Conservation (phyloP, 2,888 invertebrate species). For the Amphipyra tragopoginis region DNA sequence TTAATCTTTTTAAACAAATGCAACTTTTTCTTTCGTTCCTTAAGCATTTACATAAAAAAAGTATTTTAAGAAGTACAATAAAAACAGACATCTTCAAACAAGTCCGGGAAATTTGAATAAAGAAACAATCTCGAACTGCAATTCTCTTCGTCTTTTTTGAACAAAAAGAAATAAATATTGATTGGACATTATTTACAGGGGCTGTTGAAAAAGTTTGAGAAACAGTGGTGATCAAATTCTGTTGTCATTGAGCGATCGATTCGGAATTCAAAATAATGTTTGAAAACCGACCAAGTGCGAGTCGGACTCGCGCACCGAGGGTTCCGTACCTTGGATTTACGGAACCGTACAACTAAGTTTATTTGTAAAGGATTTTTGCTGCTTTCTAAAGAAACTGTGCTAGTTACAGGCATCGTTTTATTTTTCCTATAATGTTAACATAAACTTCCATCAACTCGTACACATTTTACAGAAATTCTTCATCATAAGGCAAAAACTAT, state of each 20-base stretch:
- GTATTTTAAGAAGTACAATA: slow-evolving; percentile 30
- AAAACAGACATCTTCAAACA: slow-evolving; percentile 15
- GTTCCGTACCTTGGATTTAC: no score
- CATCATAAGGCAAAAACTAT: no score
- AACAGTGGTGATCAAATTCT: slow-evolving; percentile 1
- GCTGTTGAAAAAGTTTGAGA: slow-evolving; percentile 18
- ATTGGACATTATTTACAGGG: not conserved
- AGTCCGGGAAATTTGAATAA: slow-evolving; percentile 8
- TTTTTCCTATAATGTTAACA: no score
- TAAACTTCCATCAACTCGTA: no score
- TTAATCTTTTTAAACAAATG: slow-evolving; percentile 1
- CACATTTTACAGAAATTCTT: no score
- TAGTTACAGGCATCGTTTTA: no score
- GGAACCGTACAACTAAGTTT: no score
- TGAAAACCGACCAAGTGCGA: no score
- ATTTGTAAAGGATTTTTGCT: no score
- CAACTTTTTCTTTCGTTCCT: slow-evolving; percentile 3
- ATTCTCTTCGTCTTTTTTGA: not conserved
- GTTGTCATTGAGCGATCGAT: slow-evolving; percentile 1
- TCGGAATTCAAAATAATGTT: no score
- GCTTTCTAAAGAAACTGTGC: no score
- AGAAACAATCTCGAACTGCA: slow-evolving; percentile 6
- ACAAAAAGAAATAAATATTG: slow-evolving; percentile 1
- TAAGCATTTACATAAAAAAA: not conserved
- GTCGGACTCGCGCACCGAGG: no score